phyloP scores from a whole-genome alignment of 2,888 invertebrate species.

The Timema podura region DNA sequence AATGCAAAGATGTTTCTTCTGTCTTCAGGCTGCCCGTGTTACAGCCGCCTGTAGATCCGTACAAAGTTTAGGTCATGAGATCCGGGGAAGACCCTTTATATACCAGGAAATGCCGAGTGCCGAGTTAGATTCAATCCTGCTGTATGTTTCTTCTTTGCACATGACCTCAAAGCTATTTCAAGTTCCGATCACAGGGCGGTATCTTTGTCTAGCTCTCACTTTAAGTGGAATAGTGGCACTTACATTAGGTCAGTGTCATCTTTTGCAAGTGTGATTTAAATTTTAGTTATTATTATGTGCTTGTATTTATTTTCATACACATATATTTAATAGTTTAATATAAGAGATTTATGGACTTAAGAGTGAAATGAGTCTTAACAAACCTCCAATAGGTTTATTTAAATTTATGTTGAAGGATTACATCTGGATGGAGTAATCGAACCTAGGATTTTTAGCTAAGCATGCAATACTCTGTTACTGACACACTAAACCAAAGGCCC shows the following conservation, averaged over 20 bases:
- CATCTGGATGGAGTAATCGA: too few species aligned
- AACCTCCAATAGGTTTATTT: too few species aligned
- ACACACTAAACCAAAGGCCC: too few species aligned
- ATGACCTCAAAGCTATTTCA: constrained; percentile 71
- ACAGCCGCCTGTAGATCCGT: constrained; percentile 67
- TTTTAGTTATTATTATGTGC: background rate
- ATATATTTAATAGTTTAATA: too few species aligned
- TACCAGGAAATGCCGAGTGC: constrained; percentile 72
- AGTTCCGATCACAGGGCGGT: constrained; percentile 59
- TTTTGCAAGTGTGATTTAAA: constrained; percentile 46
- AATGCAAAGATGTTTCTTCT: too few species aligned
- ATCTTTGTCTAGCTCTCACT: constrained; percentile 51
- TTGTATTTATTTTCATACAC: too few species aligned
- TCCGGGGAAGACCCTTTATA: constrained; percentile 72
- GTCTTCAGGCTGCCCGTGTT: constrained; percentile 66
- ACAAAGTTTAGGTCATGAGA: constrained; percentile 72
- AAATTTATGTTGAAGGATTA: too few species aligned
- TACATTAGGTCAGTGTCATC: constrained; percentile 69
- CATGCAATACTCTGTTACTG: too few species aligned
- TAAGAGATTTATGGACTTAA: too few species aligned
- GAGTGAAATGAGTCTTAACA: too few species aligned
- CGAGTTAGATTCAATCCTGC: constrained; percentile 70
- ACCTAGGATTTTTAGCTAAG: too few species aligned
- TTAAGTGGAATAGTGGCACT: constrained; percentile 57
- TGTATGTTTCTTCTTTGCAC: constrained; percentile 70